Base-by-base conservation (phyloP, 2,888 invertebrate genomes). In the Ochlodes sylvanus region DNA sequence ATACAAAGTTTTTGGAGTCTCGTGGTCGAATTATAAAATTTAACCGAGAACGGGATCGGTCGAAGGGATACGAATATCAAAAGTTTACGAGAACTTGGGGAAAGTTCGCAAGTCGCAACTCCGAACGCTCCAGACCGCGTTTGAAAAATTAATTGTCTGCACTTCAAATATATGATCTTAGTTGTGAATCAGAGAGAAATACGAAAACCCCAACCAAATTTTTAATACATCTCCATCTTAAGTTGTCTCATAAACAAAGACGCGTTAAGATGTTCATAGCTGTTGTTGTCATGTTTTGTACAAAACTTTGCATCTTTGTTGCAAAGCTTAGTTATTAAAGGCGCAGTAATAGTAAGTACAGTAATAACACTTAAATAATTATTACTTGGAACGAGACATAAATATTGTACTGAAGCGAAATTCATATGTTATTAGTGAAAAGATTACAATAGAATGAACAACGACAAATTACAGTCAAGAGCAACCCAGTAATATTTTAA, bases 131-230 rank as follows among this genome's bases (percentile, higher is more conserved):
- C 32, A 66, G 66, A 79, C 80, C 82, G 86, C 80, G 79, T 87
- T 88, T 91, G 90, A 91, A 92, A 92, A 92, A 92, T 92, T 90
- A 90, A 90, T 92, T 90, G 92, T 92, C 90, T 88, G 85, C 88
- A 84, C 88, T 88, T 79, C 84, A 85, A 84, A 89, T 89, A 90
- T 90, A 90, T 89, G 86, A 84, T 82, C 81, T 81, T 82, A 89
- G 85, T 89, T 89, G 80, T 73, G 75, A 75, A 77, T 74, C 80
- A 77, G 76, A 76, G 79, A 81, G 60, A 80, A 87, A 88, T 87
- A 87, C 86, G 84, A 80, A 80, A 81, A 84, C 77, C 77, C 76
- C 72, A 79, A 79, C 71, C 70, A 73, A 72, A 71, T 73, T 68
- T 60, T 68, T 60, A 66, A 70, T 61, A 63, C 63, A 63, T 55